A percentile compares a stretch with the other conserved stretches of the same genome.
These are phyloP conservation scores for Heterotilapia buettikoferi DNA, from an alignment of 2,113 vertebrate species.

Conservation along the genomic window DNA sequence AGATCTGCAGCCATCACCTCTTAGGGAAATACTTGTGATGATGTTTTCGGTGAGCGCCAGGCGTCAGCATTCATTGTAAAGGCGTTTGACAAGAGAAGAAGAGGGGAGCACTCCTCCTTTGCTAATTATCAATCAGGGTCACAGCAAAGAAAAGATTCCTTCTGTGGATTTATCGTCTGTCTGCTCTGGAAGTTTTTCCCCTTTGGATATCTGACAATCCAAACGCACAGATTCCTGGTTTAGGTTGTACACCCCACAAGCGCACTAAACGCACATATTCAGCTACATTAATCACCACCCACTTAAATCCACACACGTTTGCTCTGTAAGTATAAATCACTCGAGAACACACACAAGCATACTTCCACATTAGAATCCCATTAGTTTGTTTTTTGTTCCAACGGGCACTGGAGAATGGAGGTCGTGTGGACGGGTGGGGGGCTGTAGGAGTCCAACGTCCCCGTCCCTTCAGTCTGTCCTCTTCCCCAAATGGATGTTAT, in stretches of 20 bases:
- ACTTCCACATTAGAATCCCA: conserved; percentile 7
- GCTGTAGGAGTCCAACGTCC: conserved; percentile 46
- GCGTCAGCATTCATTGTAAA: conserved; percentile 18
- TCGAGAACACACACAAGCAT: not conserved
- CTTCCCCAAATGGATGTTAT: conserved; percentile 60
- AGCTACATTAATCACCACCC: conserved; percentile 25
- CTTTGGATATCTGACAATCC: conserved; percentile 46
- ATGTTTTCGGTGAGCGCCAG: conserved; percentile 28
- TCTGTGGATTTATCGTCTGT: conserved; percentile 43
- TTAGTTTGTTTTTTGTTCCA: conserved; percentile 5
- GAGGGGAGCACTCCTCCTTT: not conserved
- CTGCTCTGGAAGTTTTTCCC: conserved; percentile 16
- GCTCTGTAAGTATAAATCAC: conserved; percentile 43
- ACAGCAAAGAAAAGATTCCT: not conserved
- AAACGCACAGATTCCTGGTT: not conserved
- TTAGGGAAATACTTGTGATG: conserved; percentile 41
- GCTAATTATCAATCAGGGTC: conserved; percentile 15
- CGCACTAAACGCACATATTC: not conserved
- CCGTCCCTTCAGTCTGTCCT: not conserved
- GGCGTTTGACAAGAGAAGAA: not conserved
- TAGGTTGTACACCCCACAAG: conserved; percentile 10
- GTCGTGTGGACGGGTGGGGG: conserved; percentile 50
- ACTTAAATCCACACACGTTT: conserved; percentile 40
- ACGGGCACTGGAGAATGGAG: conserved; percentile 51
- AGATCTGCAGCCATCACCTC: conserved; percentile 15